Base-by-base conservation (phyloP, 2,113 vertebrate genomes). In the Orcinus orca region DNA sequence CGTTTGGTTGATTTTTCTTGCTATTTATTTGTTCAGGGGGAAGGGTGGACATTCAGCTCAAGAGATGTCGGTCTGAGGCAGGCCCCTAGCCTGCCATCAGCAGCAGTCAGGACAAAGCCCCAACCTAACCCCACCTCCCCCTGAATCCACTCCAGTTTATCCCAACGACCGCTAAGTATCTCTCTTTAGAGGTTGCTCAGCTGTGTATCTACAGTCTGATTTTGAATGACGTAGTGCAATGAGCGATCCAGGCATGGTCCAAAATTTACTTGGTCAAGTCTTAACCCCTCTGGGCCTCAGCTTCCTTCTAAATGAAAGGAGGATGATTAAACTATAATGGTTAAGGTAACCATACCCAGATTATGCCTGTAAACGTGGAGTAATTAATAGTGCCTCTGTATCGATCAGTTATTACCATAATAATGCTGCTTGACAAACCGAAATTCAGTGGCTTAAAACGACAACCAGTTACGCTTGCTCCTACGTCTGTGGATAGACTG, bases 1-100 rank as follows among this genome's bases (percentile, higher is more conserved):
- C 96, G 90, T 96, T 96, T 88, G 85, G 53, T 94, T 98, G 88
- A 97, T 98, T 98, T 98, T 77, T 55, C 97, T 97, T 73, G 95
- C 97, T 98, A 91, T 98, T 98, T 98, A 97, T 95, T 79, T 33
- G 68, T 63, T 95, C 88, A 23, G 70, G 82, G 44, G 81, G 93
- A 87, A 95, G 50, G 31, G 25, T 25, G 92, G 91, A 70, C 90
- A 95, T 98, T 97, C 90, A 96, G 98, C 97, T 98, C 96, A 76
- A 98, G 95, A 84, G 10, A 53, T 14, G 29, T 80, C 26, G 58
- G 55, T 60, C 71, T 53, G 20, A 89, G 29, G 47, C n/a, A 88
- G 58, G 13, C 38, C 77, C 88, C 44, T 74, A 23, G 71, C 50
- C 68, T 10, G 31, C 15, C 36, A 55, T 38, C 47, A 38, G 13